These are phyloP conservation scores for Paradisaea rubra DNA, from an alignment of 2,113 vertebrate species.

Conservation along the genomic window DNA sequence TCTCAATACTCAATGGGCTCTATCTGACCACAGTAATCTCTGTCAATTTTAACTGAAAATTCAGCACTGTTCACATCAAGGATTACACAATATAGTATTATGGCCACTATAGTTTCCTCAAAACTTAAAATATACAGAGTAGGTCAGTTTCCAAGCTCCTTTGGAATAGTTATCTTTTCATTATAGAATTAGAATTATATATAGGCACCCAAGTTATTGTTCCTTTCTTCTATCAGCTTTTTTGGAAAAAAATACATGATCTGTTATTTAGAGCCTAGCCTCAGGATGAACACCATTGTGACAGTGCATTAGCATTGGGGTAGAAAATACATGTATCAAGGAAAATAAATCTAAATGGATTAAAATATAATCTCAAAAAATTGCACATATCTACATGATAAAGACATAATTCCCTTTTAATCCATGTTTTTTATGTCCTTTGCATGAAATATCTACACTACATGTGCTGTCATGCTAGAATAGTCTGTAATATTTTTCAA, in stretches of 20 bases:
- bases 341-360: neutral
- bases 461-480: neutral
- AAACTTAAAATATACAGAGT: neutral
- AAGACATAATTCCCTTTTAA: neutral
- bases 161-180: neutral
- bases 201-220: neutral
- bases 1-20: neutral
- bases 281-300: neutral
- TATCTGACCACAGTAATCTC: conserved; percentile 18
- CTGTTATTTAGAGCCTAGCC: neutral
- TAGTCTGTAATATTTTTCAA: neutral
- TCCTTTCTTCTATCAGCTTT: neutral
- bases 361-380: neutral
- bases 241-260: neutral
- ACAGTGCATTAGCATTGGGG: neutral
- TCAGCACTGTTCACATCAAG: neutral
- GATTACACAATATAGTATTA: neutral
- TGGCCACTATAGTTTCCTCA: neutral
- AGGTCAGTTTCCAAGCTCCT: neutral
- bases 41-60: conserved; percentile 18
- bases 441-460: neutral
- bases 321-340: neutral
- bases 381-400: neutral
- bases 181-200: neutral
- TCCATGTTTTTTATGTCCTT: neutral